phyloP scores from a whole-genome alignment of 2,113 vertebrate genomes.

The Crotophaga sulcirostris region DNA sequence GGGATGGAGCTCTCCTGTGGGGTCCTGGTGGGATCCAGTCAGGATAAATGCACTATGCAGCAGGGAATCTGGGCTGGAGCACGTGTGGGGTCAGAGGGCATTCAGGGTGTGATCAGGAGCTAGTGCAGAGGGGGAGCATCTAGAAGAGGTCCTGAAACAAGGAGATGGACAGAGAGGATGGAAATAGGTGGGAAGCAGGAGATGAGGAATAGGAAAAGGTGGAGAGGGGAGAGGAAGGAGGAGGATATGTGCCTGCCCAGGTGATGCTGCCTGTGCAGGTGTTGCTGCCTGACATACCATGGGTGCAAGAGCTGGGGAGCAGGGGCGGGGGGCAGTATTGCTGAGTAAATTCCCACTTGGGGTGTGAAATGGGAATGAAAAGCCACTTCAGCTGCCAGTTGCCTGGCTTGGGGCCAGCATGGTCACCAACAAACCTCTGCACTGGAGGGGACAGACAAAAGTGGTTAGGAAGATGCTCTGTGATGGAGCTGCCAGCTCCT shows the following conservation, averaged over 20 bases:
- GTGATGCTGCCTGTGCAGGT: neutral
- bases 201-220: neutral
- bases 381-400: neutral
- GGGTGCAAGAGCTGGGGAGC: neutral
- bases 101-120: accelerated
- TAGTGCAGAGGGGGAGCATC: neutral
- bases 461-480: neutral
- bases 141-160: neutral
- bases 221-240: neutral
- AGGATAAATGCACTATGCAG: neutral
- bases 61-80: neutral
- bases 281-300: neutral
- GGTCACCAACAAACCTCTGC: neutral
- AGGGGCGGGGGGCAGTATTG: neutral
- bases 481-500: neutral
- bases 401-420: neutral
- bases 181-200: neutral
- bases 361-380: neutral
- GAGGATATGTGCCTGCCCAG: neutral
- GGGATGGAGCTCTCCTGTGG: neutral
- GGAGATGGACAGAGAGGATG: neutral
- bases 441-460: neutral
- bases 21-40: neutral
- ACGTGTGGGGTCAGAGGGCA: accelerated
- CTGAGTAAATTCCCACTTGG: neutral